Evolutionary conservation across 2,113 vertebrate species (phyloP).

Genomic region (Cepphus grylle): DNA sequence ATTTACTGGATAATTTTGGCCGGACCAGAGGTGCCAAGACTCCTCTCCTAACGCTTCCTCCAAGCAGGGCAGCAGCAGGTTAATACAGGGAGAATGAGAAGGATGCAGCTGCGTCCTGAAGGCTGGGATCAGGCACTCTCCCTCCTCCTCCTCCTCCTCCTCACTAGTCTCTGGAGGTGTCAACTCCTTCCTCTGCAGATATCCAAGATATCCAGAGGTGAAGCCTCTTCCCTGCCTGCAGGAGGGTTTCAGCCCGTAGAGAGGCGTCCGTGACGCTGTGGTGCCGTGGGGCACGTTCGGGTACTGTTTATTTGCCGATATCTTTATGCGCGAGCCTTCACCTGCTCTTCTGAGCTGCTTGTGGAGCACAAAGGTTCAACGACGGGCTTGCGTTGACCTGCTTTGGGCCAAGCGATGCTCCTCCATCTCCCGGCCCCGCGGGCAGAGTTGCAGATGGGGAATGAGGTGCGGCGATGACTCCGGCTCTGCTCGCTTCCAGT

Average conservation of each 20-base stretch:
- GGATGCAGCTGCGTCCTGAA: background rate
- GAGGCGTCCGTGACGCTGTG: fast-evolving
- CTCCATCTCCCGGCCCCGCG: background rate
- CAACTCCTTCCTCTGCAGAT: background rate
- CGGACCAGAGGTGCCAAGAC: background rate
- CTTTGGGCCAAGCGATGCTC: fast-evolving
- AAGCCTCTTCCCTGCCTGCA: background rate
- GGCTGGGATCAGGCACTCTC: background rate
- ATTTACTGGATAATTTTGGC: background rate
- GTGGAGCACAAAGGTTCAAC: background rate
- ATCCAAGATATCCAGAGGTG: background rate
- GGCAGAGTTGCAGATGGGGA: background rate
- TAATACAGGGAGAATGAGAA: background rate
- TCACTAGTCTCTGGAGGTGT: background rate
- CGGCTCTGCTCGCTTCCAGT: background rate
- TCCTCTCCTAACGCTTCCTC: background rate
- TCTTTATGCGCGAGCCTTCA: background rate
- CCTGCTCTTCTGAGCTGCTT: background rate
- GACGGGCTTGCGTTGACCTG: background rate
- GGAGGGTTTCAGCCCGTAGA: background rate
- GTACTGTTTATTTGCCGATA: fast-evolving
- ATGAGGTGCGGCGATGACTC: background rate
- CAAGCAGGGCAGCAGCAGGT: background rate
- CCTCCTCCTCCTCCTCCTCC: background rate
- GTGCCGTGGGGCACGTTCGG: fast-evolving